Evolutionary conservation across 2,797 vertebrate species (phyloP), one percentile per base, ranked within the genome.

Genomic region (Enoplosus armatus): DNA sequence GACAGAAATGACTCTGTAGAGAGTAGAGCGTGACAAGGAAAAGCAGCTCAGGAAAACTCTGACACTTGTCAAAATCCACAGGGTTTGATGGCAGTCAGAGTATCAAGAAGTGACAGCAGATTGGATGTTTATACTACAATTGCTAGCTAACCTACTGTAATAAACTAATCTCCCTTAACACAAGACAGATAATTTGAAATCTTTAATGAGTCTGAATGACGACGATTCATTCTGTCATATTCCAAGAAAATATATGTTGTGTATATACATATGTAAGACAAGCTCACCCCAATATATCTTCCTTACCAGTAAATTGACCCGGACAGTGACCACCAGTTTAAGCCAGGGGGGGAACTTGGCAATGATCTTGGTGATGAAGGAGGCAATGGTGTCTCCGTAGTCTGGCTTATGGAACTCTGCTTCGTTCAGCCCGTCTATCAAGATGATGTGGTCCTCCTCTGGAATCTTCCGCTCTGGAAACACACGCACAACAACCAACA

Each of bases 401-500:
- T 99, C 98, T 18, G 98, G 98, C 74, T 99, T 99, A 87, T 99
- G 98, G 92, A 99, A 99, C 91, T 99, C 98, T 0, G 98, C 98
- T 90, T 99, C 98, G 39, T 99, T 99, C 93, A 99, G 95, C 22
- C 98, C 97, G 35, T 99, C 98, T 68, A 99, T 93, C 92, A 99
- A 94, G 93, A 99, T 98, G 72, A 99, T 95, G 88, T 96, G 96
- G 86, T 99, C 97, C 72, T 99, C 97, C 84, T 98, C 98, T 70
- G 97, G 96, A 92, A 99, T 97, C 91, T 96, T 99, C 79, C 93
- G 93, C 91, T 99, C 98, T 99, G 90, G 66, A 94, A 76, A 79
- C 31, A 77, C 4, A 89, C 39, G 80, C 18, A 72, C 33, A 77
- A 50, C 53, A 51, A 75, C 10, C 31, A 54, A 68, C 65, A 51